phyloP scores from a whole-genome alignment of 2,113 vertebrate species.

The Semnornis frantzii region DNA sequence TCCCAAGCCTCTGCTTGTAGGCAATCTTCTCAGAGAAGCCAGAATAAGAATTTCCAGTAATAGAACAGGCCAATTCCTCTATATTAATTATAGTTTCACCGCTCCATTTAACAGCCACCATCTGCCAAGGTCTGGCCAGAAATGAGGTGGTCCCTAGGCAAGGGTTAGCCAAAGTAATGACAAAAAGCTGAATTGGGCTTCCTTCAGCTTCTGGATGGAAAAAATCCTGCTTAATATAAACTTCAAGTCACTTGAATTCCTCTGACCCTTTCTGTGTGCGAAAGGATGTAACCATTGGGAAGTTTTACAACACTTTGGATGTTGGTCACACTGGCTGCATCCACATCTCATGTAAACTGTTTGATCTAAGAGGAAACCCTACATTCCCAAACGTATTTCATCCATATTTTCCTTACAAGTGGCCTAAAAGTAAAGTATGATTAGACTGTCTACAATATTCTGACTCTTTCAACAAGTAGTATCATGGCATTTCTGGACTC shows the following conservation, averaged over 20 bases:
- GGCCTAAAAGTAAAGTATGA: not conserved
- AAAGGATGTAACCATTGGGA: not conserved
- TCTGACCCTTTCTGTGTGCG: not conserved
- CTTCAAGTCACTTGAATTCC: not conserved
- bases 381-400: not conserved
- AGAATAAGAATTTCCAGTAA: not conserved
- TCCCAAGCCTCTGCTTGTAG: not conserved
- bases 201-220: not conserved
- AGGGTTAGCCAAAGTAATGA: not conserved
- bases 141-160: not conserved
- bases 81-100: not conserved
- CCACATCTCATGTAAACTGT: not conserved
- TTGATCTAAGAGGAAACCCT: not conserved
- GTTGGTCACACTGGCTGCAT: not conserved
- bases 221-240: not conserved
- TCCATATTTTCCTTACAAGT: not conserved
- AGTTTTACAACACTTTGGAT: not conserved
- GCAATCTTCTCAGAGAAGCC: not conserved
- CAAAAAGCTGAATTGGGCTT: not conserved
- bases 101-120: not conserved
- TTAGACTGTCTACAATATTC: not conserved
- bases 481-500: not conserved
- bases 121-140: constrained; percentile 4
- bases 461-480: not conserved
- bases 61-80: not conserved